These are phyloP conservation scores for Atethmia centrago DNA, from an alignment of 2,888 invertebrate genomes.

Conservation along the genomic window DNA sequence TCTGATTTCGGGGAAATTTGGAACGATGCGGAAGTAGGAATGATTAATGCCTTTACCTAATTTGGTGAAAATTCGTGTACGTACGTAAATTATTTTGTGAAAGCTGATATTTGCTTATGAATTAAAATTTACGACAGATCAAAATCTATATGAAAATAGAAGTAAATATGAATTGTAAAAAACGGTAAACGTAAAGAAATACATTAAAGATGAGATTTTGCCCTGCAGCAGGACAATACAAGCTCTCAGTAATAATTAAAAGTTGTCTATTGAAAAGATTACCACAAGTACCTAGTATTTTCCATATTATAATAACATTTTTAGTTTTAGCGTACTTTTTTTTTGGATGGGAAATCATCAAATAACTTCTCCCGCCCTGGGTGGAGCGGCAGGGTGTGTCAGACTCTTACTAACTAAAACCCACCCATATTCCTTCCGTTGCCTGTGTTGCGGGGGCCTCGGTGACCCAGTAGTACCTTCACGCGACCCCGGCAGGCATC, in stretches of 20 bases:
- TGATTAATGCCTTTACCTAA: neutral
- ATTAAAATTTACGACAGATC: neutral
- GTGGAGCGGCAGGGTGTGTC: no score
- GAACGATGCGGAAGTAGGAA: neutral
- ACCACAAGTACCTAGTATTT: neutral
- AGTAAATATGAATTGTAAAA: neutral
- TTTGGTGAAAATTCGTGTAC: neutral
- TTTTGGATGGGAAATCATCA: no score
- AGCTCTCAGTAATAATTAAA: neutral
- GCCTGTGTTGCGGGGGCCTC: no score
- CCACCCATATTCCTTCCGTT: no score
- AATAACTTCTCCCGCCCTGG: no score
- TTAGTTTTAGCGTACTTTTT: no score
- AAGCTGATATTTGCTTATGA: neutral
- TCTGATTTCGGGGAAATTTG: neutral
- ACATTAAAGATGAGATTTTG: neutral
- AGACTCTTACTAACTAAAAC: no score
- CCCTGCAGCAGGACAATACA: neutral
- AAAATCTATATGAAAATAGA: neutral
- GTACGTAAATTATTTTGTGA: neutral
- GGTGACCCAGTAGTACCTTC: no score
- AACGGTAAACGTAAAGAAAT: neutral
- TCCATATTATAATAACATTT: neutral
- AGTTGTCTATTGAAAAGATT: neutral
- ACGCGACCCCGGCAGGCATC: no score